Base-by-base conservation (phyloP, 2,888 invertebrate genomes). In the Lepidocyrtoides sp. region DNA sequence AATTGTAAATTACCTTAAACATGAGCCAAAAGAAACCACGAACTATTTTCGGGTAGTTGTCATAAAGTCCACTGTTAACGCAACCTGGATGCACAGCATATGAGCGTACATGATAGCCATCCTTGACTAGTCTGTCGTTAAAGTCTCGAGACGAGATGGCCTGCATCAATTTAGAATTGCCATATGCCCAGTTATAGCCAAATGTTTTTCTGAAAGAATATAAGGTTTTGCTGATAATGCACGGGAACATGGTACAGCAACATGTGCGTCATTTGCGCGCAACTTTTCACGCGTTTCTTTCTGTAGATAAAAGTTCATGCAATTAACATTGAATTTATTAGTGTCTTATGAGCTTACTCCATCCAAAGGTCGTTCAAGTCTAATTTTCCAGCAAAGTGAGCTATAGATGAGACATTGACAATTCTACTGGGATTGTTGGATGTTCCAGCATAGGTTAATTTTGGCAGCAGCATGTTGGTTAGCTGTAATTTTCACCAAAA, bases 81-180 rank as follows among this genome's bases (percentile, higher is more conserved):
- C 98, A 96, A 41, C 99, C 98, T 0, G 98, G 98, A 96, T 99
- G 98, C 3, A 98, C 97, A 0, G 97, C 96, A 94, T 97, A 97
- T 1, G 96, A 96, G 94, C 97, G 96, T 0, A 98, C 97, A 69
- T 96, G 95, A 41, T 95, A 95, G 14, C 96, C 95, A 92, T 96
- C 95, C 75, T 96, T 95, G 94, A 96, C 95, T 48, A 97, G 94
- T 2, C 96, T 91, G 48, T 95, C 95, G 94, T 97, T 96, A 36
- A 98, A 95, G 93, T 96, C 96, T 94, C 96, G 96, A 0, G 97
- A 96, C 94, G 96, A 96, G 93, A 97, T 95, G 93, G 95, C 92
- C 96, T 98, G 98, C 29, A 98, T 98, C 84, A 98, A 95, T 96
- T 98, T 98, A n/a, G 98, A 98, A 95, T 98, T 98, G 10, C 97